Evolutionary conservation across 92 coral and sea anemone genomes (phyloP).

Genomic region (Pocillopora grandis): DNA sequence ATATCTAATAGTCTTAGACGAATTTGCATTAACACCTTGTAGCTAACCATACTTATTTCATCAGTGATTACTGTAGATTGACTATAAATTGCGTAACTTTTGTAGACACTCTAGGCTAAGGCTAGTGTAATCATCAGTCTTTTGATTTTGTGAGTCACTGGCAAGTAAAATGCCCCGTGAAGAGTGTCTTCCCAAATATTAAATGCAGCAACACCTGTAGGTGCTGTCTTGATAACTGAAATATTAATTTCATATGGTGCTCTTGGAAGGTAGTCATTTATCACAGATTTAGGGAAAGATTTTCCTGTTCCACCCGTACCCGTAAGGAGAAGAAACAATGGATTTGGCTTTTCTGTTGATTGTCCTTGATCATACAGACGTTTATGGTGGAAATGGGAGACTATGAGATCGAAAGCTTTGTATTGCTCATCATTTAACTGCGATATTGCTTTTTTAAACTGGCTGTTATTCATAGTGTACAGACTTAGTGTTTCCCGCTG

Average conservation of each 20-base stretch:
- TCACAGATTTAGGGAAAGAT: neutral
- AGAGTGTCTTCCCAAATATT: neutral
- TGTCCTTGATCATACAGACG: neutral
- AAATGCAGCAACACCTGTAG: slow-evolving; percentile 34
- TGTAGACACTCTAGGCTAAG: neutral
- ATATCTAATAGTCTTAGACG: slow-evolving; percentile 20
- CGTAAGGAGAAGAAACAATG: slow-evolving; percentile 16
- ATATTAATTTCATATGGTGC: neutral
- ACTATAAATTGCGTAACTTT: neutral
- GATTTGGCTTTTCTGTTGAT: neutral
- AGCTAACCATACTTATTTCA: slow-evolving; percentile 40
- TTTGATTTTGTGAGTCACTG: too few species aligned
- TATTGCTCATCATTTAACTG: slow-evolving; percentile 26
- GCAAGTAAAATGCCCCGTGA: too few species aligned
- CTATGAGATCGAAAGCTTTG: slow-evolving; percentile 3
- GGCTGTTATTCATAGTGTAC: slow-evolving; percentile 16
- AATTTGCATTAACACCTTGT: neutral
- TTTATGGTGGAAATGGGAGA: neutral
- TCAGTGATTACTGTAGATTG: slow-evolving; percentile 15
- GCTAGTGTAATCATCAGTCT: neutral
- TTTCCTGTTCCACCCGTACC: slow-evolving; percentile 1
- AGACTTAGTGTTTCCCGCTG: neutral
- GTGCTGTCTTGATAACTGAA: slow-evolving; percentile 24
- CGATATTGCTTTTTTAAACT: neutral
- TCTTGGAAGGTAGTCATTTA: neutral